Evolutionary conservation across 2,797 vertebrate genomes (phyloP).

Genomic region (Sebastes minor): DNA sequence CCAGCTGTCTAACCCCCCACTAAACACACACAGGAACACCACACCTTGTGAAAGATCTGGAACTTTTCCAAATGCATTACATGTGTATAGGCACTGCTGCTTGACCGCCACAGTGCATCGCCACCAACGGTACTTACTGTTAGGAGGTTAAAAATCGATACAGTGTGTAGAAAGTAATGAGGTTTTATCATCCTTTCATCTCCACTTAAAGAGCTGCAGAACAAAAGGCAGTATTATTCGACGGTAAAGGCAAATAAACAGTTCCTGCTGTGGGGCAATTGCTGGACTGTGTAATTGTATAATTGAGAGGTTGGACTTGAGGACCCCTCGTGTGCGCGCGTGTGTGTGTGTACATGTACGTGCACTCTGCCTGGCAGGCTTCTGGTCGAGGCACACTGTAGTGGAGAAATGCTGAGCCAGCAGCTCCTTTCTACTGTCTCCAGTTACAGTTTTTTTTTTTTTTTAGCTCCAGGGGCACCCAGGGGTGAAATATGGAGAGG

Average conservation of each 20-base stretch:
- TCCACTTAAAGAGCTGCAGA: constrained; percentile 50
- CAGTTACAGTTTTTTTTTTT: constrained; percentile 71
- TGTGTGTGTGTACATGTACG: constrained; percentile 30
- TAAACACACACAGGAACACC: constrained; percentile 38
- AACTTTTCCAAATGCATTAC: constrained; percentile 54
- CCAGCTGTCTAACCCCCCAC: constrained; percentile 67
- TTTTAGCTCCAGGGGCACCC: constrained; percentile 75
- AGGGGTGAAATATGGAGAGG: constrained; percentile 74
- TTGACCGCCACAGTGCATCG: constrained; percentile 33
- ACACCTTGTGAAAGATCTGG: constrained; percentile 62
- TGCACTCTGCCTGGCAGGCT: constrained; percentile 54
- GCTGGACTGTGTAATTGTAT: constrained; percentile 78
- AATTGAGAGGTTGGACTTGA: constrained; percentile 76
- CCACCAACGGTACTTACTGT: constrained; percentile 41
- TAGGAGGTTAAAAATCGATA: constrained; percentile 61
- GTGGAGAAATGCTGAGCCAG: constrained; percentile 77
- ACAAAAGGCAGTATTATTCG: constrained; percentile 75
- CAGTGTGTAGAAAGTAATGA: constrained; percentile 60
- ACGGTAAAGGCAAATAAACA: constrained; percentile 74
- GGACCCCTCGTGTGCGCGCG: constrained; percentile 42
- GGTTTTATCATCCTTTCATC: constrained; percentile 67
- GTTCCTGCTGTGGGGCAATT: constrained; percentile 71
- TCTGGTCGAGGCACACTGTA: constrained; percentile 61
- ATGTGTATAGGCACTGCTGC: constrained; percentile 32
- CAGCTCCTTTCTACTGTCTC: constrained; percentile 74